These are phyloP conservation scores for Phenacoccus solenopsis DNA, from an alignment of 1,140 invertebrate genomes.

Conservation along the genomic window DNA sequence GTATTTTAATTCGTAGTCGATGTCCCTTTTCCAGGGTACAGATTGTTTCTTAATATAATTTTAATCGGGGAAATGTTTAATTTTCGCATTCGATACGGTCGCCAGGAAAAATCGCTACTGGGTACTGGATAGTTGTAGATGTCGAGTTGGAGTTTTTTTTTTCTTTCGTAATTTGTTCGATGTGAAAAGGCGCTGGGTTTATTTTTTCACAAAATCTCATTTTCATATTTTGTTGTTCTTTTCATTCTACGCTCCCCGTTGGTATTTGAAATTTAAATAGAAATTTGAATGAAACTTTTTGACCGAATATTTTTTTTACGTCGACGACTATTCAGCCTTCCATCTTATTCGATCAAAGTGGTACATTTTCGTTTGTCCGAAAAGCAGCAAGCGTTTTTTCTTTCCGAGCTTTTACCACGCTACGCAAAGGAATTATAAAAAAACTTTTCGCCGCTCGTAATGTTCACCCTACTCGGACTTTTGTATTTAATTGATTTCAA, in stretches of 20 bases:
- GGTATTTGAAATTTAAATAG: too few relatives aligned
- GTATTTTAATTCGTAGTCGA: constrained; percentile 1
- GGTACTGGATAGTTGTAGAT: too few relatives aligned
- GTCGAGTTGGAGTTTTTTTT: too few relatives aligned
- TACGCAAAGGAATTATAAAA: background rate
- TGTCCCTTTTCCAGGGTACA: constrained; percentile 8
- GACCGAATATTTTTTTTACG: background rate
- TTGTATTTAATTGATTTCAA: constrained; percentile 13
- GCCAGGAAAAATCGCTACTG: too few relatives aligned
- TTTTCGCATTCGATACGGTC: too few relatives aligned
- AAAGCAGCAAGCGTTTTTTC: background rate
- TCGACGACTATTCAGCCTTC: background rate
- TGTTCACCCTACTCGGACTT: constrained; percentile 4
- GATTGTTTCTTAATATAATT: constrained; percentile 9
- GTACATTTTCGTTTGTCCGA: background rate
- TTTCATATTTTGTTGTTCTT: too few relatives aligned
- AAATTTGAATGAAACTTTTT: background rate
- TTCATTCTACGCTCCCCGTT: too few relatives aligned
- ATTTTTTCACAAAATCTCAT: too few relatives aligned
- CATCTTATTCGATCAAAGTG: background rate
- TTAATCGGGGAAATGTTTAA: background rate
- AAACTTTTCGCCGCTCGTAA: background rate
- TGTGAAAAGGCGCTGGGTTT: too few relatives aligned
- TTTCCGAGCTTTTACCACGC: background rate
- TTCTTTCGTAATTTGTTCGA: too few relatives aligned